Evolutionary conservation across 2,113 vertebrate species (phyloP), one percentile per base, ranked within the genome.

Genomic region (Triplophysa rosa): DNA sequence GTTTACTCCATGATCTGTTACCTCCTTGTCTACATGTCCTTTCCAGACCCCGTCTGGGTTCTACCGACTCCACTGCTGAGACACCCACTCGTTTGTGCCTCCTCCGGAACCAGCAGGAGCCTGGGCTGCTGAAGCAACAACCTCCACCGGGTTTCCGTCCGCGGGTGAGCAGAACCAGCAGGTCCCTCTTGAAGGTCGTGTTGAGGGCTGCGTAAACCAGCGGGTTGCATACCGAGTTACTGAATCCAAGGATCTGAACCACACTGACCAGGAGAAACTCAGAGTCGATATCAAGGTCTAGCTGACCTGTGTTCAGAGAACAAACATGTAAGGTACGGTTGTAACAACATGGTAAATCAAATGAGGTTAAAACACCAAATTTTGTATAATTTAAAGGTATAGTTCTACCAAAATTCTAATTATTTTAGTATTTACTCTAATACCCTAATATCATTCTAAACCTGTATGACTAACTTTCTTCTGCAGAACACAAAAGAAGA

Each of bases 201-300:
- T 82, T 88, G 64, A 88, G 87, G 69, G 85, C 85, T 0, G 82
- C 82, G n/a, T 88, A 88, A 64, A 88, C 74, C 74, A 88, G 42
- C 1, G 87, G 87, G 54, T 88, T 88, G 45, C 87, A 88, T 19
- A 86, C 69, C 0, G 87, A 88, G 69, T 88, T 88, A 72, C 85
- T 85, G 80, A 88, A 88, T 49, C 87, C 87, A 45, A 88, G 65
- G 29, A 88, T 81, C 80, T 88, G 87, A 24, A 88, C 87, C 61
- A 82, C 33, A 11, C 82, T 84, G 21, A 86, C 62, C 65, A 86
- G 58, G 9, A 88, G 49, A 33, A 86, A 80, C 78, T 88, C 87
- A 5, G 80, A 71, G 33, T 88, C 69, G n/a, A 82, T 75, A 37
- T 78, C 74, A 62, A 88, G 42, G 40, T 82, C 47, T 58, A 87